phyloP scores from a whole-genome alignment of 2,888 invertebrate genomes.

The Leptogaster cylindrica region DNA sequence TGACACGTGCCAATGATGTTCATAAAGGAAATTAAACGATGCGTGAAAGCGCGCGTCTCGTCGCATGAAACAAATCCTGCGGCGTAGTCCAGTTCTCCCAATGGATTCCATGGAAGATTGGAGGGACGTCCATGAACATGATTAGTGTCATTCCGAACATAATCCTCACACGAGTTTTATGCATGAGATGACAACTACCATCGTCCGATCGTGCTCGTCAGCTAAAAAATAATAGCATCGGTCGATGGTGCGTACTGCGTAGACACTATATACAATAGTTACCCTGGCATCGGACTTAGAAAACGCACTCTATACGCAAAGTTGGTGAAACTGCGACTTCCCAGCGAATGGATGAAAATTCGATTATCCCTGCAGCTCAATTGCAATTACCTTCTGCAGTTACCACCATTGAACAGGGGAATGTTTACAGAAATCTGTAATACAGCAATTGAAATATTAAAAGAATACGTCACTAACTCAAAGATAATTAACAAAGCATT shows the following conservation, averaged over 20 bases:
- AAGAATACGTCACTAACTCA: neutral
- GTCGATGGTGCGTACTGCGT: too few species aligned
- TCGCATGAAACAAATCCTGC: neutral
- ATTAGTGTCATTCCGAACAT: slow-evolving; percentile 41
- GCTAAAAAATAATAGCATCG: too few species aligned
- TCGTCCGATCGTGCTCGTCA: too few species aligned
- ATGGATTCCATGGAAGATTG: neutral
- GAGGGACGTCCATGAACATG: slow-evolving; percentile 20
- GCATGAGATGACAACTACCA: slow-evolving; percentile 29
- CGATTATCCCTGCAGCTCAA: too few species aligned
- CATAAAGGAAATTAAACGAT: slow-evolving; percentile 34
- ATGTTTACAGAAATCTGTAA: too few species aligned
- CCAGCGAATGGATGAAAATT: too few species aligned
- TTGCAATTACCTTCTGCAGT: too few species aligned
- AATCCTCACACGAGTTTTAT: slow-evolving; percentile 40
- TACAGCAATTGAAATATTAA: slow-evolving; percentile 10
- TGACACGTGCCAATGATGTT: slow-evolving; percentile 35
- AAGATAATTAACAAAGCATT: slow-evolving; percentile 6
- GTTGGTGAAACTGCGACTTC: too few species aligned
- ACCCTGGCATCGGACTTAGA: too few species aligned
- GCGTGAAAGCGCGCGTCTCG: slow-evolving; percentile 20
- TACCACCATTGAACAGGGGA: too few species aligned
- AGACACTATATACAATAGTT: too few species aligned
- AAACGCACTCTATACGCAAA: too few species aligned
- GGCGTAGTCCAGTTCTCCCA: neutral